Evolutionary conservation across 53 echinoderm and acorn worm genomes (phyloP).

Genomic region (Holothuria leucospilota): DNA sequence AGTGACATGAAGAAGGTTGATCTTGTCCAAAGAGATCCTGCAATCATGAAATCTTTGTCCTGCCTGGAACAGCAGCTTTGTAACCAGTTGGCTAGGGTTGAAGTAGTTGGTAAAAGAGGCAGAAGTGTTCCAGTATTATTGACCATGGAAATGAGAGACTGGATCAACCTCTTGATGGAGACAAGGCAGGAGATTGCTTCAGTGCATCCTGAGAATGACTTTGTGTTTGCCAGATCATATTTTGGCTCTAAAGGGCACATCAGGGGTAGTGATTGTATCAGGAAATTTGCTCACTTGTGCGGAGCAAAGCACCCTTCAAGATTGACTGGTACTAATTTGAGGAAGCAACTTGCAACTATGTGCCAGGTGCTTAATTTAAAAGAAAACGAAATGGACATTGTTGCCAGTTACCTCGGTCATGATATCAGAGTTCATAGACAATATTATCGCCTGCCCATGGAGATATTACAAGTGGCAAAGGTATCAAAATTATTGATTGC

Average conservation of each 20-base stretch:
- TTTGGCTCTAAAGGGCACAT: constrained; percentile 48
- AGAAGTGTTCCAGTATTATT: constrained; percentile 56
- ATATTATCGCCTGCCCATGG: constrained; percentile 61
- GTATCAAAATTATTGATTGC: constrained; percentile 66
- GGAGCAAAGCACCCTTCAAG: constrained; percentile 65
- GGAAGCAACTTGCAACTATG: constrained; percentile 66
- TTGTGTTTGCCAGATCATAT: constrained; percentile 53
- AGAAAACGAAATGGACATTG: constrained; percentile 66
- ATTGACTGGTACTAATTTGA: constrained; percentile 56
- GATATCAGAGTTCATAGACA: constrained; percentile 59
- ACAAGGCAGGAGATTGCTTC: constrained; percentile 20
- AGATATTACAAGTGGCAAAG: constrained; percentile 73
- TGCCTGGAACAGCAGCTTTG: constrained; percentile 56
- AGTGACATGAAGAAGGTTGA: constrained; percentile 16
- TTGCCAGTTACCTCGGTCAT: constrained; percentile 70
- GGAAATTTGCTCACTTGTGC: constrained; percentile 52
- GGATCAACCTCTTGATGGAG: neutral
- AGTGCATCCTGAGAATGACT: constrained; percentile 44
- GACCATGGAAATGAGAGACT: constrained; percentile 30
- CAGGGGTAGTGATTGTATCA: constrained; percentile 36
- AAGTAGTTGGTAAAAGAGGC: constrained; percentile 69
- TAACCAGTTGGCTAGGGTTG: constrained; percentile 48
- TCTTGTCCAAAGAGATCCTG: constrained; percentile 13
- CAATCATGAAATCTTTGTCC: constrained; percentile 43
- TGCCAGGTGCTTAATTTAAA: constrained; percentile 65